phyloP scores from a whole-genome alignment of 1,140 invertebrate genomes.

The Maconellicoccus hirsutus region DNA sequence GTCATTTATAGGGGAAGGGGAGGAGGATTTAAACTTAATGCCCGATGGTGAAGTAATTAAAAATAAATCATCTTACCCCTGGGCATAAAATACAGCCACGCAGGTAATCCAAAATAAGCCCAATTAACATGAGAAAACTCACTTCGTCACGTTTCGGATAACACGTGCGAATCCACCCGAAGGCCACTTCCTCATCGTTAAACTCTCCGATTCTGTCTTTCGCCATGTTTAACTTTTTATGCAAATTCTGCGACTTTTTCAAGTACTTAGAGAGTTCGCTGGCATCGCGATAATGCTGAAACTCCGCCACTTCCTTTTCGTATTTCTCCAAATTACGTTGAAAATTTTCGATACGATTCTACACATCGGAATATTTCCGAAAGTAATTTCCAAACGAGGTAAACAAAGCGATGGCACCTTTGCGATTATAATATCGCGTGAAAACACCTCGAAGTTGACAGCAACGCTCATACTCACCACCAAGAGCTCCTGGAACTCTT shows the following conservation, averaged over 20 bases:
- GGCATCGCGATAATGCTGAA: conserved; percentile 81
- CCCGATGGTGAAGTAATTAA: too few relatives aligned
- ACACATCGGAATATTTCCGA: background rate
- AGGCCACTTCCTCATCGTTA: conserved; percentile 83
- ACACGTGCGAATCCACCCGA: conserved; percentile 75
- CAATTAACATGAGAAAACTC: too few relatives aligned
- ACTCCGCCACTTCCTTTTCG: conserved; percentile 67
- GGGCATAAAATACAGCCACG: too few relatives aligned
- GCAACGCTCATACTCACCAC: conserved; percentile 33
- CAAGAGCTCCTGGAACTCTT: conserved; percentile 74
- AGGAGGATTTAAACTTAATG: too few relatives aligned
- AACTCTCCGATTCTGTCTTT: conserved; percentile 75
- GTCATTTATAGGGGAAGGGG: conserved; percentile 22
- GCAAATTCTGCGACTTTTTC: conserved; percentile 60
- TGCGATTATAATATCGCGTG: too few relatives aligned
- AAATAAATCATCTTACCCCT: too few relatives aligned
- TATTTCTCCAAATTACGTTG: conserved; percentile 68
- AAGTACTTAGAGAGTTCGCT: conserved; percentile 73
- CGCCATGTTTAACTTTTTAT: conserved; percentile 54
- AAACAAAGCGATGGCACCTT: background rate
- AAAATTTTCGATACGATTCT: conserved; percentile 48
- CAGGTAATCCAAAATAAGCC: too few relatives aligned
- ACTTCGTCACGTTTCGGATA: conserved; percentile 71
- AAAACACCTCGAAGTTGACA: background rate
- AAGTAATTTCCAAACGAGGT: background rate